Conservation (phyloP, 2,113 vertebrate genomes). For the Etheostoma spectabile region DNA sequence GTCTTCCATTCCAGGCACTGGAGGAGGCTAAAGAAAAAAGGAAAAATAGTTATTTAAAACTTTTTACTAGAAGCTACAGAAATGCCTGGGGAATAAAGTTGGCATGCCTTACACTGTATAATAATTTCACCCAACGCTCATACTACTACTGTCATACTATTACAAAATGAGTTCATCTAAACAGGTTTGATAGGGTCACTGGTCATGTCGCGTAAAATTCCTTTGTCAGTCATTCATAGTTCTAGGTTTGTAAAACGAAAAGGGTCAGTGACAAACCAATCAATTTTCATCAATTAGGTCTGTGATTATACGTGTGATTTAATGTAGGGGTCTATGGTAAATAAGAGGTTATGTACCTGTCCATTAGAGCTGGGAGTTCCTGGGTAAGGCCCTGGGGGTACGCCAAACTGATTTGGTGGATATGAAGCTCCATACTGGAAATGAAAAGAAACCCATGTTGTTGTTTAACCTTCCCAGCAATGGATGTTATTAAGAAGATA, state of each 20-base stretch:
- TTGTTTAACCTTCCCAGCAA: not conserved
- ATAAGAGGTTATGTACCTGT: constrained; percentile 71
- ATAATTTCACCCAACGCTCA: not conserved
- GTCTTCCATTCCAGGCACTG: constrained; percentile 82
- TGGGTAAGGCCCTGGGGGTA: constrained; percentile 80
- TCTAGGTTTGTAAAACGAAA: not conserved
- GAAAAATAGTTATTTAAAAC: not conserved
- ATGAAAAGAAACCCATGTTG: not conserved
- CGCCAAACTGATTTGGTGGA: constrained; percentile 88
- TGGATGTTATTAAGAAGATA: not conserved
- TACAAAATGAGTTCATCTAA: not conserved
- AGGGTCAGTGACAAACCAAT: not conserved
- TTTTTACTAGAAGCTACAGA: not conserved
- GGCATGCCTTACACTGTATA: not conserved
- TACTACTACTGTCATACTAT: not conserved
- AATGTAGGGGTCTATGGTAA: not conserved
- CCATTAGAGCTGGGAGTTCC: constrained; percentile 82
- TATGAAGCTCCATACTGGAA: constrained; percentile 85
- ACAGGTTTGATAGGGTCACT: not conserved
- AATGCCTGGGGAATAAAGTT: not conserved
- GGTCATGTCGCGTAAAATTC: not conserved
- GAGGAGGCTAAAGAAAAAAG: constrained; percentile 70
- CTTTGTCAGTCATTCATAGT: not conserved
- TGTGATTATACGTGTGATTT: not conserved
- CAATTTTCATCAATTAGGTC: not conserved